These are phyloP conservation scores for Nemurella pictetii DNA, from an alignment of 2,888 invertebrate genomes.

Conservation along the genomic window DNA sequence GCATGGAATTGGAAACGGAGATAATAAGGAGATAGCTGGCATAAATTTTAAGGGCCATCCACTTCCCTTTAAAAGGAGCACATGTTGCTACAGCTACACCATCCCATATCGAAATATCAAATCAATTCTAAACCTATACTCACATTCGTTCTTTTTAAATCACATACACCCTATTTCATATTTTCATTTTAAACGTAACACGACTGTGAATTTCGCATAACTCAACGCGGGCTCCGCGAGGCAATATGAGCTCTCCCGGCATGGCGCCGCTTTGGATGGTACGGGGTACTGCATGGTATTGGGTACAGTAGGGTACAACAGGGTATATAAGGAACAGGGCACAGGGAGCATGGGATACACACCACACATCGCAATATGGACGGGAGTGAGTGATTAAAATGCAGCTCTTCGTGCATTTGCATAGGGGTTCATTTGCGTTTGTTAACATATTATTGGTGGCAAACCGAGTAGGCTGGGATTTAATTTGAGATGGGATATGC, in stretches of 20 bases:
- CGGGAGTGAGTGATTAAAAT: background rate
- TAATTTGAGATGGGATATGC: too few species aligned
- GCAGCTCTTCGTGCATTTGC: background rate
- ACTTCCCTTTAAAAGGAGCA: background rate
- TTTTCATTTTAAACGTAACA: constrained; percentile 22
- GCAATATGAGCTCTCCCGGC: background rate
- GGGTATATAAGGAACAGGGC: too few species aligned
- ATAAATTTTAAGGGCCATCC: background rate
- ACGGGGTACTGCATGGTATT: too few species aligned
- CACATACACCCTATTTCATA: background rate
- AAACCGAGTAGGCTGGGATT: too few species aligned
- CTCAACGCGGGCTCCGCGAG: background rate
- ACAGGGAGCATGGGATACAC: background rate
- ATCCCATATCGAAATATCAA: background rate
- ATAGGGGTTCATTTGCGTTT: background rate
- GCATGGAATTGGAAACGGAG: background rate
- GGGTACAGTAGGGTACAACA: too few species aligned
- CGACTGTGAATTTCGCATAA: constrained; percentile 17
- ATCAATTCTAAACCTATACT: constrained; percentile 19
- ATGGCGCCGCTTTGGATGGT: too few species aligned
- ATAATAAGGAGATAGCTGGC: background rate
- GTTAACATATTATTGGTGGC: too few species aligned
- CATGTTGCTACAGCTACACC: background rate
- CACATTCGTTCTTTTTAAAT: background rate
- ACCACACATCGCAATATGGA: background rate